Percentiles rank a stretch among this genome's conserved stretches.
Conservation (phyloP, 2,888 invertebrate genomes). For the Cheilosia soror region DNA sequence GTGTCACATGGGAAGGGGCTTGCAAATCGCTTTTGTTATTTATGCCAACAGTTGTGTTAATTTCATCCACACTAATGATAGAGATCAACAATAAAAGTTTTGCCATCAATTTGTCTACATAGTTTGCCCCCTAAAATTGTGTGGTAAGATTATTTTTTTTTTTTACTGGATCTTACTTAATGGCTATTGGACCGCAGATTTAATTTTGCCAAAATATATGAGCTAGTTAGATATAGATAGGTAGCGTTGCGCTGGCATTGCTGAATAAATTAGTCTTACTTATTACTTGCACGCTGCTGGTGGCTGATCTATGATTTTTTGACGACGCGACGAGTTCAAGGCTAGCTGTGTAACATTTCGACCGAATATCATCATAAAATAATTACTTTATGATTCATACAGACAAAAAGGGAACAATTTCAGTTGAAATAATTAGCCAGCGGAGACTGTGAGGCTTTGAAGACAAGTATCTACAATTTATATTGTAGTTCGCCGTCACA, state of each 20-base stretch:
- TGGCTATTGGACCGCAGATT: slow-evolving; percentile 65
- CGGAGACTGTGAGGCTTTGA: too few relatives aligned
- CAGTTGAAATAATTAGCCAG: background rate
- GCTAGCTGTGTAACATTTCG: slow-evolving; percentile 24
- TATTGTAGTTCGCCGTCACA: background rate
- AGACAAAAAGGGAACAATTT: background rate
- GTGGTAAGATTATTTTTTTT: slow-evolving; percentile 11
- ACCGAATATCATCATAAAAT: background rate
- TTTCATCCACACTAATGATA: slow-evolving; percentile 67
- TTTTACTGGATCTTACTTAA: slow-evolving; percentile 26
- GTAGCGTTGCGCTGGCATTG: slow-evolving; percentile 45
- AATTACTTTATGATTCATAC: slow-evolving; percentile 31
- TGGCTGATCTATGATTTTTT: slow-evolving; percentile 6
- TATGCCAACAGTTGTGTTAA: slow-evolving; percentile 63
- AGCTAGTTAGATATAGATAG: slow-evolving; percentile 43
- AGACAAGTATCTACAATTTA: background rate
- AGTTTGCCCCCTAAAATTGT: slow-evolving; percentile 19
- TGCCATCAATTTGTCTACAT: slow-evolving; percentile 73
- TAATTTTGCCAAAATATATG: slow-evolving; percentile 58
- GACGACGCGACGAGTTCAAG: slow-evolving; percentile 47
- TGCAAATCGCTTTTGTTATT: slow-evolving; percentile 67
- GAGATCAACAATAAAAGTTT: slow-evolving; percentile 74
- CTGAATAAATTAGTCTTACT: slow-evolving; percentile 52
- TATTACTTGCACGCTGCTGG: slow-evolving; percentile 40
- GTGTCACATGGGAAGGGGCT: slow-evolving; percentile 55